Evolutionary conservation across 2,888 invertebrate genomes (phyloP).

Genomic region (Branchellion lobata): DNA sequence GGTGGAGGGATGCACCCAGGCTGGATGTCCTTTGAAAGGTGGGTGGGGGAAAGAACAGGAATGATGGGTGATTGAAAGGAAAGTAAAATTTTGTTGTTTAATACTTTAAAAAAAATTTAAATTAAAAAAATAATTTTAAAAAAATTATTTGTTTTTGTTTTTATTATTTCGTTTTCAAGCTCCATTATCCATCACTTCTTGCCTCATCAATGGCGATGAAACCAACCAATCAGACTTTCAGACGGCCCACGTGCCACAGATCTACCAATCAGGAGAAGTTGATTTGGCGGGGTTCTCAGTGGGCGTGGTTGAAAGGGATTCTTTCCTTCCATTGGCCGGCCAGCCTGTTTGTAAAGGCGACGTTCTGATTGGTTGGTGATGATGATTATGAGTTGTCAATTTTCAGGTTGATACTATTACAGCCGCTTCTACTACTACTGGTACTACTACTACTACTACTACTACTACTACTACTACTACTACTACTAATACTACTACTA

Average conservation of each 20-base stretch:
- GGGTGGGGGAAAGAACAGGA: constrained; percentile 48
- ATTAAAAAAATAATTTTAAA: no score
- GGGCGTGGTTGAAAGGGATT: constrained; percentile 79
- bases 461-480: no score
- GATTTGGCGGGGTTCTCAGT: constrained; percentile 88
- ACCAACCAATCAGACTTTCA: not conserved
- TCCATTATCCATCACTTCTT: not conserved
- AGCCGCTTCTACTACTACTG: no score
- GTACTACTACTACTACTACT: no score
- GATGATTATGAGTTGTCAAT: no score
- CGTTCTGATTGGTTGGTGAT: constrained; percentile 22
- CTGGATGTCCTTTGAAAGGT: constrained; percentile 87
- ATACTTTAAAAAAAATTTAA: no score
- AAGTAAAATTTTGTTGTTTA: no score
- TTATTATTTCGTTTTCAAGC: not conserved
- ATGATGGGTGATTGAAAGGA: no score
- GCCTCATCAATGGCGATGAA: not conserved
- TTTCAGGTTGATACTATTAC: no score
- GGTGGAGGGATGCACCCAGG: constrained; percentile 79
- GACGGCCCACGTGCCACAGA: constrained; percentile 81
- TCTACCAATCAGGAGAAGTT: constrained; percentile 83
- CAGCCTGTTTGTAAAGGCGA: constrained; percentile 65
- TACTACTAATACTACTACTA: no score
- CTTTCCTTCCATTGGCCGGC: constrained; percentile 75
- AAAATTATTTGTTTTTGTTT: not conserved